These are phyloP conservation scores for Agrenia bidenticulata DNA, from an alignment of 2,888 invertebrate genomes.

Conservation along the genomic window DNA sequence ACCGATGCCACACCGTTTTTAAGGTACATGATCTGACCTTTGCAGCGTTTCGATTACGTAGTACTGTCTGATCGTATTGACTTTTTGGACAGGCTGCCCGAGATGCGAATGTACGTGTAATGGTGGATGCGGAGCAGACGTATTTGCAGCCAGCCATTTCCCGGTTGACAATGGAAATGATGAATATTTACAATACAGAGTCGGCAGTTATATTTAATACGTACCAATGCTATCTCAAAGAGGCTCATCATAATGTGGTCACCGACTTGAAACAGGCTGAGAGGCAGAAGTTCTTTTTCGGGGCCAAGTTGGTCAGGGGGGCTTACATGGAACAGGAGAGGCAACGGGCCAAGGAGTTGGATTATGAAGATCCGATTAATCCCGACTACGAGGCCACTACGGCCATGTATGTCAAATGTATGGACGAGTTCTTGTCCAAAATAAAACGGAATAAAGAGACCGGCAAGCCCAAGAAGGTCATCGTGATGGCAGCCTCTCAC, in stretches of 20 bases:
- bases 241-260: conserved; percentile 79
- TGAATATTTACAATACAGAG: conserved; percentile 88
- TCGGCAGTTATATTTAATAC: conserved; percentile 96
- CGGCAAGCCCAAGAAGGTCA: conserved; percentile 70
- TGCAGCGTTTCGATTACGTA: too few species aligned
- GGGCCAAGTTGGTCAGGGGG: conserved; percentile 95
- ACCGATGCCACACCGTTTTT: conserved; percentile 84
- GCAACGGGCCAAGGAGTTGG: conserved; percentile 82
- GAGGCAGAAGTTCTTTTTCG: conserved; percentile 95
- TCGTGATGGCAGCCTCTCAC: conserved; percentile 99
- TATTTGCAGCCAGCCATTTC: conserved; percentile 99
- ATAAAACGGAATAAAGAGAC: conserved; percentile 69
- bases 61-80: background rate
- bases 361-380: conserved; percentile 94
- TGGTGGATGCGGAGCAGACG: conserved; percentile 99
- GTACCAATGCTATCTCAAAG: conserved; percentile 96
- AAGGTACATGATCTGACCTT: too few species aligned
- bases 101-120: conserved; percentile 89
- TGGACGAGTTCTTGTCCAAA: conserved; percentile 79
- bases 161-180: conserved; percentile 94
- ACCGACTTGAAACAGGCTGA: conserved; percentile 93
- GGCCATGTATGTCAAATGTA: conserved; percentile 86
- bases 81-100: conserved; percentile 69
- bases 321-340: conserved; percentile 98
- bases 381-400: conserved; percentile 87